Percentiles rank a stretch among this genome's conserved stretches.
These are phyloP conservation scores for Neuroscelio doddi DNA, from an alignment of 2,888 invertebrate species.

Conservation along the genomic window DNA sequence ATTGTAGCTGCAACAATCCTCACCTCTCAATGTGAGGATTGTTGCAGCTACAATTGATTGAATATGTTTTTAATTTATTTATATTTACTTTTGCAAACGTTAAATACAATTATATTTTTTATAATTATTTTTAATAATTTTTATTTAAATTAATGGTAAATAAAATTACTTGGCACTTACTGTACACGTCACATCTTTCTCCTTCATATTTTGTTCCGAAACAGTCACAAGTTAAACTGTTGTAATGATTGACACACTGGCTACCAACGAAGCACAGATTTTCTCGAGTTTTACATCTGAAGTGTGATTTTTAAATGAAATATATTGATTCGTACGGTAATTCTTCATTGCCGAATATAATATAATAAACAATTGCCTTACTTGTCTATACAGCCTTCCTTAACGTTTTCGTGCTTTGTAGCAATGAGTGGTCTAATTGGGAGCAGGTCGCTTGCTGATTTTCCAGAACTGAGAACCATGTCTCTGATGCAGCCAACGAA, in stretches of 20 bases:
- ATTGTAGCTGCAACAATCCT: no score
- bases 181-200: conserved; percentile 91
- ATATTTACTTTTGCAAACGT: no score
- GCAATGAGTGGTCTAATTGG: conserved; percentile 89
- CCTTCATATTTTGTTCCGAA: conserved; percentile 94
- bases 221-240: conserved; percentile 91
- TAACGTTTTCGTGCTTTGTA: conserved; percentile 90
- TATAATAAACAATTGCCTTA: no score
- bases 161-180: conserved; percentile 79
- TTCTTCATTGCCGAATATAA: no score
- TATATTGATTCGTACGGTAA: not conserved
- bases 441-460: conserved; percentile 86
- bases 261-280: conserved; percentile 92
- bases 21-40: conserved; percentile 87
- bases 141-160: no score
- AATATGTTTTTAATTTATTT: not conserved
- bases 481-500: conserved; percentile 94
- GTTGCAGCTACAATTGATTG: conserved; percentile 81
- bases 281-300: conserved; percentile 81
- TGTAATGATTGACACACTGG: conserved; percentile 93
- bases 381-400: conserved; percentile 90
- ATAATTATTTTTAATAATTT: no score
- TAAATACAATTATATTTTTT: no score
- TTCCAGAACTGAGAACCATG: conserved; percentile 88
- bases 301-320: conserved; percentile 8